Conservation (phyloP, 2,888 invertebrate species). For the Tipula unca region DNA sequence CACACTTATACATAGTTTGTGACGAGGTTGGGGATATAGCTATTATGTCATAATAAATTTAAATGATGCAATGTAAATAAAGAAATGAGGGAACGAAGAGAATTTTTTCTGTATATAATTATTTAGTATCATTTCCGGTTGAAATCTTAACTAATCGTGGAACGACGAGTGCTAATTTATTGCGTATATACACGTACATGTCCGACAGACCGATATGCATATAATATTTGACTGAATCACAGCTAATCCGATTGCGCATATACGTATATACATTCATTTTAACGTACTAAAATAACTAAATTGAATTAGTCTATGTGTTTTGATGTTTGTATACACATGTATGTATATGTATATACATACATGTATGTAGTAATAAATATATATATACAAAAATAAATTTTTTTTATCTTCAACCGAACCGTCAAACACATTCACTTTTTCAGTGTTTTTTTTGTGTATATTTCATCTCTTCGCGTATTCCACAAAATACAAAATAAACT, state of each 20-base stretch:
- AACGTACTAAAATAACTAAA: background rate
- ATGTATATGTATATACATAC: background rate
- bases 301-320: background rate
- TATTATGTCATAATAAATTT: background rate
- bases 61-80: background rate
- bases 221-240: background rate
- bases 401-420: background rate
- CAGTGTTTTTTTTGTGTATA: background rate
- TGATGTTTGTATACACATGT: background rate
- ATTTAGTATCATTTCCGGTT: background rate
- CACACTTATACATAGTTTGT: background rate
- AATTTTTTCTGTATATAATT: background rate
- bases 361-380: background rate
- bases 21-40: background rate
- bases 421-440: slow-evolving; percentile 8
- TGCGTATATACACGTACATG: background rate
- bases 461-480: background rate
- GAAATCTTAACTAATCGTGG: background rate
- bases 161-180: background rate
- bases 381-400: background rate
- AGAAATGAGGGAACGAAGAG: background rate
- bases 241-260: background rate
- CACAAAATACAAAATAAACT: background rate
- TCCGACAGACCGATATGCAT: background rate
- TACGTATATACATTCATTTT: background rate